Evolutionary conservation across 2,888 invertebrate species (phyloP).

Genomic region (Operophtera brumata): DNA sequence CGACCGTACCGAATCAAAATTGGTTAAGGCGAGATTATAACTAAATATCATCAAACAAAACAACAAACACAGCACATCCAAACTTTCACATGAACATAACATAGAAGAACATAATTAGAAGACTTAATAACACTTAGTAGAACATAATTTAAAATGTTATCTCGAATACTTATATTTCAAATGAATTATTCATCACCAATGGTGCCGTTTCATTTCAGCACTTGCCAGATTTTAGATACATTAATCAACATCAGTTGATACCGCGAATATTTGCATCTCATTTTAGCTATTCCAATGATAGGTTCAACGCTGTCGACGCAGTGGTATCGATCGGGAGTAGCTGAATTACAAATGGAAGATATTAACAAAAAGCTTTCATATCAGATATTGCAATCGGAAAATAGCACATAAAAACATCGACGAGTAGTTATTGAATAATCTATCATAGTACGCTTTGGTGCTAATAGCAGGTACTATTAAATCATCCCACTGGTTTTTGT

Average conservation of each 20-base stretch:
- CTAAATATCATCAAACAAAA: no score
- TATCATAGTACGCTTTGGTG: no score
- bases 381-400: not conserved
- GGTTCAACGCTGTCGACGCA: not conserved
- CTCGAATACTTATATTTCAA: not conserved
- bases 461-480: no score
- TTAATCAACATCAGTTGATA: slow-evolving; percentile 9
- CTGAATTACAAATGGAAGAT: not conserved
- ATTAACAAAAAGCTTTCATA: not conserved
- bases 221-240: slow-evolving; percentile 2
- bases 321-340: not conserved
- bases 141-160: not conserved
- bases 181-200: slow-evolving; percentile 8
- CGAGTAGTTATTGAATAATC: no score
- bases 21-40: no score
- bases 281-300: slow-evolving; percentile 7
- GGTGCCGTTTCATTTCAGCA: slow-evolving; percentile 3
- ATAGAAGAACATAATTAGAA: no score
- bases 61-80: no score
- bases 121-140: no score
- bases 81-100: no score
- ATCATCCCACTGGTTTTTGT: no score
- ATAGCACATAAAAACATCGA: no score
- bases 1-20: no score
- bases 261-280: slow-evolving; percentile 10